Conservation (phyloP, 2,888 invertebrate species). For the Conistra vaccinii region DNA sequence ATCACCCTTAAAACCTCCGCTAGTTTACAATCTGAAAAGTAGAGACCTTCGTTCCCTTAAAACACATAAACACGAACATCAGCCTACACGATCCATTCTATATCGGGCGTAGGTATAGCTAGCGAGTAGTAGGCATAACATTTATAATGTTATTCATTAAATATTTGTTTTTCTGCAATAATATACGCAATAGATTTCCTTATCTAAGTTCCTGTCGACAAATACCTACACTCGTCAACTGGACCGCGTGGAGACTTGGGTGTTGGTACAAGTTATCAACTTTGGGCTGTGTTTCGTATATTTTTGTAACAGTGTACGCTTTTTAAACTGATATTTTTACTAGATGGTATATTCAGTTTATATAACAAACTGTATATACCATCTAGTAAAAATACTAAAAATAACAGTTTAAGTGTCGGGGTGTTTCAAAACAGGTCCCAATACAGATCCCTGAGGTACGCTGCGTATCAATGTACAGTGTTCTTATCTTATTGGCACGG, state of each 20-base stretch:
- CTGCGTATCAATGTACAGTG: neutral
- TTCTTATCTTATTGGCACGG: neutral
- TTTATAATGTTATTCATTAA: slow-evolving; percentile 53
- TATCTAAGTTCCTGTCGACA: slow-evolving; percentile 63
- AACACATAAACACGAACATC: slow-evolving; percentile 48
- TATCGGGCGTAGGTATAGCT: slow-evolving; percentile 41
- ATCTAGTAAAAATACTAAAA: no score
- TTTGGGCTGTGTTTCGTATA: neutral
- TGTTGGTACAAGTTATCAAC: slow-evolving; percentile 47
- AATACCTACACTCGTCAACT: slow-evolving; percentile 58
- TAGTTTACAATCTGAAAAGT: slow-evolving; percentile 57
- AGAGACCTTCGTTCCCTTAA: slow-evolving; percentile 59
- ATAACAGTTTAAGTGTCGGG: no score
- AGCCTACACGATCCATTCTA: slow-evolving; percentile 36
- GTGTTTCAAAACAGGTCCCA: neutral
- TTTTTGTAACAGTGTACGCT: neutral
- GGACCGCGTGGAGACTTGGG: slow-evolving; percentile 47
- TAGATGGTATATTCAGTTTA: no score
- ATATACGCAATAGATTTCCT: slow-evolving; percentile 60
- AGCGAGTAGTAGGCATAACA: slow-evolving; percentile 46
- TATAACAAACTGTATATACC: no score
- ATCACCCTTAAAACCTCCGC: neutral
- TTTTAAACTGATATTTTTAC: no score
- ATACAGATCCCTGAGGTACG: neutral
- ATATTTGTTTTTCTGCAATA: slow-evolving; percentile 58